phyloP scores from a whole-genome alignment of 2,888 invertebrate genomes.

The Amaurobius ferox region DNA sequence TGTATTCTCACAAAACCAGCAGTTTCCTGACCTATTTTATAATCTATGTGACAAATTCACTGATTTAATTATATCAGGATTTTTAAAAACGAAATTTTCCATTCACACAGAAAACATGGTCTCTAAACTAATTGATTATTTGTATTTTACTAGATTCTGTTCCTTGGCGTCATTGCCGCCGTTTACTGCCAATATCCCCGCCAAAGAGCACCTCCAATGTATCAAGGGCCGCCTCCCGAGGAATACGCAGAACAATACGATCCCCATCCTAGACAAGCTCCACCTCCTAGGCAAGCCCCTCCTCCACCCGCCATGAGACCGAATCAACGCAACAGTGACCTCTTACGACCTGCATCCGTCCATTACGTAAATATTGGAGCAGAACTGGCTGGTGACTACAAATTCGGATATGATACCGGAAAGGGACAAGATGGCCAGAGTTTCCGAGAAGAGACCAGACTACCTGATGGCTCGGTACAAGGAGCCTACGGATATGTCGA shows the following conservation, averaged over 20 bases:
- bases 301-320: background rate
- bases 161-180: constrained; percentile 18
- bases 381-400: constrained; percentile 72
- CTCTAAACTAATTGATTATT: too few species aligned
- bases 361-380: constrained; percentile 71
- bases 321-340: background rate
- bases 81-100: too few species aligned
- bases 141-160: constrained; percentile 32
- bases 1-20: too few species aligned
- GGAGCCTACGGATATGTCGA: constrained; percentile 73
- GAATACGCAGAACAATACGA: constrained; percentile 11
- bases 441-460: constrained; percentile 72
- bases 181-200: constrained; percentile 39
- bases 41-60: too few species aligned
- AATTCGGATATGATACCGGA: constrained; percentile 73
- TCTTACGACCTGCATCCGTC: constrained; percentile 51
- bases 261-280: background rate
- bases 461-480: constrained; percentile 72
- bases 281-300: constrained; percentile 14
- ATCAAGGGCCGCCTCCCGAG: constrained; percentile 12
- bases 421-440: constrained; percentile 65
- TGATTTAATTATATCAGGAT: too few species aligned
- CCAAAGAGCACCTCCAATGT: constrained; percentile 29
- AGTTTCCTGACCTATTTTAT: too few species aligned
- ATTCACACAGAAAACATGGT: too few species aligned